Percentiles rank a stretch among this genome's conserved stretches.
Conservation (phyloP, 2,888 invertebrate species). For the Leptinotarsa haldemani region DNA sequence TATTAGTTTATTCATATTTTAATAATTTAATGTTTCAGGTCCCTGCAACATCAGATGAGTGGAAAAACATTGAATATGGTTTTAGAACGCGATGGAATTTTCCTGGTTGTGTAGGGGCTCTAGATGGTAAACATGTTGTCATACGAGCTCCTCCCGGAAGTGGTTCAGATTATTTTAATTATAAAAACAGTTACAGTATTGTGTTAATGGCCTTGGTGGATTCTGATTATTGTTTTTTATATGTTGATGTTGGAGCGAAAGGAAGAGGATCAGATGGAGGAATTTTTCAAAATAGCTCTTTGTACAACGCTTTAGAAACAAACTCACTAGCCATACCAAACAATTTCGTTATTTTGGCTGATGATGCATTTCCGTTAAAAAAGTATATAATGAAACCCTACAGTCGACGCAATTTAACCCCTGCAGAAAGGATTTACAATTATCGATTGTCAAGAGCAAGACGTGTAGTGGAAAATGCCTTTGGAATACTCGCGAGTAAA, state of each 20-base stretch:
- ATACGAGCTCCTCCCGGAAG: neutral
- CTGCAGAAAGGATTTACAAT: conserved; percentile 19
- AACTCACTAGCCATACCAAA: conserved; percentile 12
- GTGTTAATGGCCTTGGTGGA: neutral
- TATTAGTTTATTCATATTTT: conserved; percentile 19
- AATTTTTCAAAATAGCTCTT: conserved; percentile 22
- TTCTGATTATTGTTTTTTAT: conserved; percentile 1
- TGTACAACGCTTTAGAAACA: conserved; percentile 13
- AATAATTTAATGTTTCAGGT: conserved; percentile 8
- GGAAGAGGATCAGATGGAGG: conserved; percentile 24
- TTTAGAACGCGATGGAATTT: conserved; percentile 10
- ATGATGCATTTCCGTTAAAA: conserved; percentile 19
- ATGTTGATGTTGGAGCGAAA: conserved; percentile 16
- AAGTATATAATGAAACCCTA: conserved; percentile 8
- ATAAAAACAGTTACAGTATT: conserved; percentile 14
- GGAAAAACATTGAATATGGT: conserved; percentile 17
- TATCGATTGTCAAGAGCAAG: conserved; percentile 21
- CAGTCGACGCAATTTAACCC: conserved; percentile 7
- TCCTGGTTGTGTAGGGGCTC: conserved; percentile 1
- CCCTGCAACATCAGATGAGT: conserved; percentile 19
- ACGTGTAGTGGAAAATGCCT: conserved; percentile 23
- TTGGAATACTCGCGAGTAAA: neutral
- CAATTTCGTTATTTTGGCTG: conserved; percentile 12
- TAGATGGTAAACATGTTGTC: conserved; percentile 3
- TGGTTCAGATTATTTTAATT: conserved; percentile 18